phyloP scores from a whole-genome alignment of 2,113 vertebrate species.

The Polypterus bichir region DNA sequence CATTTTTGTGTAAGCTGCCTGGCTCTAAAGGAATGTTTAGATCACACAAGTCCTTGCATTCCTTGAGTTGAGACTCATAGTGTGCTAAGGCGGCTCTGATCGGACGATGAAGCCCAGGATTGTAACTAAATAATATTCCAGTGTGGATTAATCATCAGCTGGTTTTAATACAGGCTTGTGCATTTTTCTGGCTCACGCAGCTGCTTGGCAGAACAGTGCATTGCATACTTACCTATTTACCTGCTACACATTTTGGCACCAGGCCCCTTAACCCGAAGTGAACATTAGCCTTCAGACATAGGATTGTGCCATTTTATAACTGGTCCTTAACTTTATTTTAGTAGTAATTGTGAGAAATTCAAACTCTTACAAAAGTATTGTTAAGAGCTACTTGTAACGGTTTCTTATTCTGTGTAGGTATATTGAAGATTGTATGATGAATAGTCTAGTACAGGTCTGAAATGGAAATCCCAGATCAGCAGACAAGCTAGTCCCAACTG shows the following conservation, averaged over 20 bases:
- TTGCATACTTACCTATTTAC: constrained; percentile 37
- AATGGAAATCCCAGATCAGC: too few species aligned
- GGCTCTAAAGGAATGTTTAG: constrained; percentile 83
- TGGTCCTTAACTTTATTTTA: too few species aligned
- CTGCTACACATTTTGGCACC: constrained; percentile 25
- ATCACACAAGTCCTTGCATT: constrained; percentile 77
- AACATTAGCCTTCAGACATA: too few species aligned
- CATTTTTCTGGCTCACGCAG: constrained; percentile 37
- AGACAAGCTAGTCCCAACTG: too few species aligned
- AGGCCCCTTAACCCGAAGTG: neutral
- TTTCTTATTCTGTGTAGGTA: too few species aligned
- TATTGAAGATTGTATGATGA: too few species aligned
- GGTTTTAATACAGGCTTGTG: constrained; percentile 49
- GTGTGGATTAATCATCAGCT: constrained; percentile 54
- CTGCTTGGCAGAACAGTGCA: constrained; percentile 28
- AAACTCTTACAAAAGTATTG: too few species aligned
- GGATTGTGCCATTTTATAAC: too few species aligned
- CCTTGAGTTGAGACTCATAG: constrained; percentile 69
- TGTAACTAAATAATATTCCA: constrained; percentile 38
- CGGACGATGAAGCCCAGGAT: constrained; percentile 47
- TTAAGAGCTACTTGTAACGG: too few species aligned
- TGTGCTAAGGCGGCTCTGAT: constrained; percentile 58
- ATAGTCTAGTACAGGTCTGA: too few species aligned
- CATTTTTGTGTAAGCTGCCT: constrained; percentile 58
- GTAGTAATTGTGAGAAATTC: too few species aligned